Base-by-base conservation (phyloP, 2,888 invertebrate genomes). In the Subacronicta megacephala region DNA sequence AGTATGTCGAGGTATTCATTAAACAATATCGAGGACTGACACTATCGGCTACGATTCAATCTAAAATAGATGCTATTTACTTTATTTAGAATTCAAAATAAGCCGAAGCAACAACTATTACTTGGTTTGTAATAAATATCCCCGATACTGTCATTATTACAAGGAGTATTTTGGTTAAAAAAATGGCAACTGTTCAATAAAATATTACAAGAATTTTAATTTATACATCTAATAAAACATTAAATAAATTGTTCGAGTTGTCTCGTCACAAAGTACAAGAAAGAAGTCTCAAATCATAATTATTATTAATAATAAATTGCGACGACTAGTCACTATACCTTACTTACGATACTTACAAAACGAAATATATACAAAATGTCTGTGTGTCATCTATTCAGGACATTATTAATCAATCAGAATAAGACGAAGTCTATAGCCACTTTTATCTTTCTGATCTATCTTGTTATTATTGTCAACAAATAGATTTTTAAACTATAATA, bases 251-350 rank as follows among this genome's bases (percentile, higher is more conserved):
- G 57, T 58, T 61, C 52, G 65, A 61, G 49, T 52, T 43, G 63
- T 69, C 68, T 59, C 62, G 44, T 49, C 58, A 65, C 45, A 63
- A 61, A 53, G 67, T 41, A 63, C 50, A 59, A 55, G 51, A 58
- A 57, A 62, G 18, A 54, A 37, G 53, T 70, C 62, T 52, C 63
- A 61, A 54, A 46, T 63, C 55, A 66, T 54, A 69, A 72, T 72
- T 69, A 67, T 69, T 75, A 41, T 7, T 47, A 53, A 56, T 57
- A 67, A 74, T 72, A 75, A 79, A 79, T 81, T 82, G 85, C 85
- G 88, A 89, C 85, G 90, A 90, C 89, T 90, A 90, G 89, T 82
- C 87, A 89, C 85, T 81, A 81, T 82, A 78, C 67, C 66, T 56
- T 71, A 75, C 82, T 77, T 73, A 31, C 31, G 31, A 31, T 31